Evolutionary conservation across 1,140 invertebrate genomes (phyloP).

Genomic region (Drosophila orosa): DNA sequence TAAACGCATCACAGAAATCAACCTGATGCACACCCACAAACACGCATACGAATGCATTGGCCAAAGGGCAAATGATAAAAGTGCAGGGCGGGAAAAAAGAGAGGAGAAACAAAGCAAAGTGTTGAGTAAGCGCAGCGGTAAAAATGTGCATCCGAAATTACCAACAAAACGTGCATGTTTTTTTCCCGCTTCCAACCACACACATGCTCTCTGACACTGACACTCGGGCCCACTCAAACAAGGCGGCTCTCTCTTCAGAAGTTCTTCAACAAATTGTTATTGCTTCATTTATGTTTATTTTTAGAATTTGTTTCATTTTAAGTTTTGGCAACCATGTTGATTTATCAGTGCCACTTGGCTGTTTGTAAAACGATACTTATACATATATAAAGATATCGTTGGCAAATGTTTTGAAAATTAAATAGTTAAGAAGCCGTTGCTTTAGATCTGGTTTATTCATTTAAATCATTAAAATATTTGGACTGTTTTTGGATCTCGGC

Average conservation of each 20-base stretch:
- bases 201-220: slow-evolving; percentile 10
- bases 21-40: slow-evolving; percentile 55
- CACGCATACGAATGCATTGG: slow-evolving; percentile 12
- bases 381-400: slow-evolving; percentile 16
- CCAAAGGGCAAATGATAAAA: slow-evolving; percentile 37
- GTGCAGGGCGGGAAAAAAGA: not conserved
- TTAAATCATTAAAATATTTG: not conserved
- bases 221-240: not conserved
- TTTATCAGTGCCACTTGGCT: slow-evolving; percentile 20
- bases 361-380: slow-evolving; percentile 2
- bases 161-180: slow-evolving; percentile 21
- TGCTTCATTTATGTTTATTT: slow-evolving; percentile 38
- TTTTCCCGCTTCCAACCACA: slow-evolving; percentile 26
- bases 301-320: slow-evolving; percentile 23
- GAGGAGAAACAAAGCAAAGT: slow-evolving; percentile 32
- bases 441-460: not conserved
- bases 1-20: slow-evolving; percentile 45
- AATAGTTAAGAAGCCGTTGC: not conserved
- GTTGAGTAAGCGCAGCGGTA: slow-evolving; percentile 54
- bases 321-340: slow-evolving; percentile 5
- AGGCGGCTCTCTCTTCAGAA: slow-evolving; percentile 20
- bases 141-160: slow-evolving; percentile 49
- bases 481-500: no score
- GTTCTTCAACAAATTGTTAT: slow-evolving; percentile 36
- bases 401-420: not conserved